Percentiles rank a stretch among this genome's conserved stretches.
Conservation (phyloP, 2,797 vertebrate genomes). For the Tiaroga cobitis region DNA sequence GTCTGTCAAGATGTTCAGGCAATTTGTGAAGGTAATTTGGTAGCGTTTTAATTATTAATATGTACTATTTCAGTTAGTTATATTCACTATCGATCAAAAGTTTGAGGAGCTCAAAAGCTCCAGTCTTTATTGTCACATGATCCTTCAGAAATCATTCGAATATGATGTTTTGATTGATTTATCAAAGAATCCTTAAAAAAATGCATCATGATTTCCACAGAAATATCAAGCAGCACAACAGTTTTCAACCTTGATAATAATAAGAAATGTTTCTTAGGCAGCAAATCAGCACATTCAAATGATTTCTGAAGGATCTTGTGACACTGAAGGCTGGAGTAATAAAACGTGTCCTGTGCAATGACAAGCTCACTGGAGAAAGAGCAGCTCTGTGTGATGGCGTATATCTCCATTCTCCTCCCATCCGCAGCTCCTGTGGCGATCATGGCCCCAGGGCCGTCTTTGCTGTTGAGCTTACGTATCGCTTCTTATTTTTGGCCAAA, state of each 20-base stretch:
- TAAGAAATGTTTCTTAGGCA: neutral
- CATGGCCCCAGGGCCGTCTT: constrained; percentile 17
- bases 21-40: neutral
- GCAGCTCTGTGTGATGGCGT: neutral
- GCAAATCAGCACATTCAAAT: neutral
- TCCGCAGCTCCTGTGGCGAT: neutral
- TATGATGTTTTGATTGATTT: neutral
- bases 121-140: neutral
- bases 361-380: neutral
- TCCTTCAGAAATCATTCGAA: neutral
- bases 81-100: neutral
- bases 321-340: neutral
- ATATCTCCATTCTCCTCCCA: neutral
- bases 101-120: neutral
- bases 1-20: neutral
- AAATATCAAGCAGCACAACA: neutral
- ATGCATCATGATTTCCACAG: neutral
- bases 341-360: neutral
- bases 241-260: neutral
- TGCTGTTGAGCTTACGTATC: constrained; percentile 32
- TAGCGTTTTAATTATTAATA: neutral
- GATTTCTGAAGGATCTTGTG: neutral
- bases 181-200: neutral
- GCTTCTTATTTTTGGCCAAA: constrained; percentile 55
- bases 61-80: neutral